These are phyloP conservation scores for Podarcis lilfordi DNA, from an alignment of 2,797 vertebrate genomes.

Conservation along the genomic window DNA sequence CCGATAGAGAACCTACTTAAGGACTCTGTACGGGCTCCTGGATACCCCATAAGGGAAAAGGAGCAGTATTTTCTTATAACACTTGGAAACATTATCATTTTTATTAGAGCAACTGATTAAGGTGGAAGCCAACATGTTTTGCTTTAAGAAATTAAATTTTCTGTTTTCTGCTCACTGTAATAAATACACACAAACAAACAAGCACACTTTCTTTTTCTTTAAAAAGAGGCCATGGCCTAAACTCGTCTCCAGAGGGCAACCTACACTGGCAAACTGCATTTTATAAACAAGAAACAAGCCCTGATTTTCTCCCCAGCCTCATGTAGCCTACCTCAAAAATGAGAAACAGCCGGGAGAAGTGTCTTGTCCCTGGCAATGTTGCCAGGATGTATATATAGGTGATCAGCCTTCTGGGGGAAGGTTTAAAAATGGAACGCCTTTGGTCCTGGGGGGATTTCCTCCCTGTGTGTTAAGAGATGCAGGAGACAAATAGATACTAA, in stretches of 20 bases:
- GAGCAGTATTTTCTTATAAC: no score
- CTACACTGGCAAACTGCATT: not conserved
- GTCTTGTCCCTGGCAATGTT: not conserved
- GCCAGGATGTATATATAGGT: not conserved
- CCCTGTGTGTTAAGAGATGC: constrained; percentile 33
- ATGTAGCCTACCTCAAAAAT: not conserved
- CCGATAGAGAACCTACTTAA: no score
- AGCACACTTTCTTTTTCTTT: no score
- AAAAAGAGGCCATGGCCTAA: not conserved
- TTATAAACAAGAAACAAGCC: not conserved
- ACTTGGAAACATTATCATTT: no score
- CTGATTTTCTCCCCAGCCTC: no score
- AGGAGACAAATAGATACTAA: constrained; percentile 63
- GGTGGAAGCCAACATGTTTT: no score
- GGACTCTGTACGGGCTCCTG: no score
- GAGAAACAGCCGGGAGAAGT: not conserved
- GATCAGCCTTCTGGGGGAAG: not conserved
- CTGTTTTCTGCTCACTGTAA: no score
- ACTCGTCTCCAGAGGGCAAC: not conserved
- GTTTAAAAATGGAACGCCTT: constrained; percentile 50
- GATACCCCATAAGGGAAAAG: no score
- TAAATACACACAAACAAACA: no score
- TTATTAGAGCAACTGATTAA: no score
- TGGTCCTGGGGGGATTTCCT: constrained; percentile 31
- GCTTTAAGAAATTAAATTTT: no score